Evolutionary conservation across 1,140 invertebrate genomes (phyloP), one percentile per base, ranked within the genome.

Genomic region (Drosophila paulistorum): DNA sequence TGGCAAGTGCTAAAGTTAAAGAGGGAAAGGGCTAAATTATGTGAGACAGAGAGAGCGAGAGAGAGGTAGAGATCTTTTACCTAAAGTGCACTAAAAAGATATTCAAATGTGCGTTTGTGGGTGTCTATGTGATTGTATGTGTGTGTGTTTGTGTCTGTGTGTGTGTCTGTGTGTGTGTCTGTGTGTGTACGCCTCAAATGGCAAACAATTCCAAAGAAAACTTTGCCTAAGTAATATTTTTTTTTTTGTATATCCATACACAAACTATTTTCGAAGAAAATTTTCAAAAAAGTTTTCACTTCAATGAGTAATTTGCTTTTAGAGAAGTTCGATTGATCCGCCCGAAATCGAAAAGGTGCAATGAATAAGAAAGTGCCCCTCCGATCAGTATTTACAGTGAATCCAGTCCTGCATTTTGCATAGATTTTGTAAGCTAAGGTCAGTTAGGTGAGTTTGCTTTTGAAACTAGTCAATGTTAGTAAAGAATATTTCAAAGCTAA

Each of bases 131-230:
- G 55, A 5, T 51, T 26, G 14, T 23, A 26, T 48, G 11, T 13
- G 37, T 39, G 37, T 42, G 60, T 54, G 37, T 17, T 17, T 58
- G 41, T 71, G 60, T 30, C 5, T 3, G 3, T 30, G 30, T 51
- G 14, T 26, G 37, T 48, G 23, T 23, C 0, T 23, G 20, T 23
- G 14, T 26, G 37, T 3, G 3, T 30, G 30, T 51, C 13, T 26
- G 37, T 48, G 23, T 23, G 2, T 23, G 20, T 23, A 23, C n/a
- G 59, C 14, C 39, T 54, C 64, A 30, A 63, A 73, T 77, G 33
- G 71, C 65, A 64, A 71, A 71, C 67, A 69, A 26, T 76, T 78
- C 77, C 57, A 67, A 61, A 71, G 61, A 72, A 63, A 71, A 23
- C 37, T 55, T 51, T 51, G 45, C 10, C 45, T 51, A 20, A 51